Conservation (phyloP, 1,140 invertebrate species). For the Calycopis cecrops region DNA sequence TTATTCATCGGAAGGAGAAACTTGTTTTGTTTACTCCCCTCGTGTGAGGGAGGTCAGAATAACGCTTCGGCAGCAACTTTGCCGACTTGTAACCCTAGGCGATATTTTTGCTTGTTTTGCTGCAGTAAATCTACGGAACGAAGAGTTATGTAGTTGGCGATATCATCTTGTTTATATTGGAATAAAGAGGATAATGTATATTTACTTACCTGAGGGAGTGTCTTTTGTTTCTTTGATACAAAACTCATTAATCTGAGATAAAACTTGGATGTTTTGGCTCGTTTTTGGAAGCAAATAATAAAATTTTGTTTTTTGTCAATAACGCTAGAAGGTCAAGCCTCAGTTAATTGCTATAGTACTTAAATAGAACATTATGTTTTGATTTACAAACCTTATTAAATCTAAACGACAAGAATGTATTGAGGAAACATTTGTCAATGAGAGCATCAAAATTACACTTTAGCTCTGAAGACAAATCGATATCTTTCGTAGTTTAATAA, state of each 20-base stretch:
- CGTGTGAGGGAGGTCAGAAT: constrained; percentile 41
- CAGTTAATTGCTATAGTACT: too few species aligned
- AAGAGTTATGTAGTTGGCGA: constrained; percentile 26
- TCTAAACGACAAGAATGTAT: too few species aligned
- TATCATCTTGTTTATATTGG: constrained; percentile 26
- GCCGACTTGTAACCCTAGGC: constrained; percentile 39
- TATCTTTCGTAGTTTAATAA: too few species aligned
- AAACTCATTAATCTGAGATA: background rate
- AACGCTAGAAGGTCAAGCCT: too few species aligned
- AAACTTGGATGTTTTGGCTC: background rate
- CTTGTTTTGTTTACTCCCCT: constrained; percentile 70
- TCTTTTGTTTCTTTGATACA: background rate
- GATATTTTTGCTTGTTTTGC: constrained; percentile 57
- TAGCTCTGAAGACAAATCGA: too few species aligned
- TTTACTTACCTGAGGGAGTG: background rate
- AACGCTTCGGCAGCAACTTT: constrained; percentile 45
- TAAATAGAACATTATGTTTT: too few species aligned
- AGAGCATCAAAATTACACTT: too few species aligned
- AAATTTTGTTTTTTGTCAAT: too few species aligned
- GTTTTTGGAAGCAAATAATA: too few species aligned
- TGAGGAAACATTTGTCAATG: too few species aligned
- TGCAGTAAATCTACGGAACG: constrained; percentile 36
- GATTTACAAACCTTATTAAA: too few species aligned
- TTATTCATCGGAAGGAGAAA: constrained; percentile 72
- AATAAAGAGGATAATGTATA: constrained; percentile 8